Evolutionary conservation across 2,888 invertebrate species (phyloP).

Genomic region (Drosophila borealis): DNA sequence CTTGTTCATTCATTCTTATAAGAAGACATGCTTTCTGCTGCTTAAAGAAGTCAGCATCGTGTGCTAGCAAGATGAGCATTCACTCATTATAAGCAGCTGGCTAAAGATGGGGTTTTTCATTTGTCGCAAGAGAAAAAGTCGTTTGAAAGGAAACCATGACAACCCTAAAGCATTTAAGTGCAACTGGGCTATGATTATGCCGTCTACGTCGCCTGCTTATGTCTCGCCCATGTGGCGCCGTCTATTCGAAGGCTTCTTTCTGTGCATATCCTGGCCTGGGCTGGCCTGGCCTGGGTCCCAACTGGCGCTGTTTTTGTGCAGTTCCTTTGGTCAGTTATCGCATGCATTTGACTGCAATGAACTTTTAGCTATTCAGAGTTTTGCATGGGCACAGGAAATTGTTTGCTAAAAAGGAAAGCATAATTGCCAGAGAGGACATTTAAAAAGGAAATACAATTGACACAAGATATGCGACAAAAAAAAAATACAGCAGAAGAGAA

Average conservation of each 20-base stretch:
- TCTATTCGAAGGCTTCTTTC: constrained; percentile 53
- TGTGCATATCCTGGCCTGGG: constrained; percentile 24
- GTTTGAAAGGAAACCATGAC: constrained; percentile 11
- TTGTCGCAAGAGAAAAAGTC: constrained; percentile 1
- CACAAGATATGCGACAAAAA: constrained; percentile 41
- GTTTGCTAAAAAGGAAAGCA: constrained; percentile 60
- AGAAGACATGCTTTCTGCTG: background rate
- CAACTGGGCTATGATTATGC: constrained; percentile 51
- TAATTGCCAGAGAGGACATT: constrained; percentile 67
- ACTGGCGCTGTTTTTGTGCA: constrained; percentile 9
- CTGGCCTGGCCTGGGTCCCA: background rate
- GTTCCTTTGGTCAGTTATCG: constrained; percentile 31
- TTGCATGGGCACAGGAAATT: constrained; percentile 45
- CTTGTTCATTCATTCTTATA: background rate
- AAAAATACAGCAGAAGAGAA: constrained; percentile 5
- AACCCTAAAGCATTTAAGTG: constrained; percentile 10
- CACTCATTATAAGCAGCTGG: constrained; percentile 10
- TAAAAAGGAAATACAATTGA: constrained; percentile 65
- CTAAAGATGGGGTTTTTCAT: background rate
- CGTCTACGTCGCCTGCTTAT: constrained; percentile 34
- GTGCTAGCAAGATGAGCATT: constrained; percentile 17
- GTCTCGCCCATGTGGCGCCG: constrained; percentile 77
- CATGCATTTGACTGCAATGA: constrained; percentile 64
- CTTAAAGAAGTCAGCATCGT: background rate
- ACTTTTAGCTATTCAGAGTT: constrained; percentile 45